phyloP scores from a whole-genome alignment of 2,888 invertebrate genomes.

The Eudemis profundana region DNA sequence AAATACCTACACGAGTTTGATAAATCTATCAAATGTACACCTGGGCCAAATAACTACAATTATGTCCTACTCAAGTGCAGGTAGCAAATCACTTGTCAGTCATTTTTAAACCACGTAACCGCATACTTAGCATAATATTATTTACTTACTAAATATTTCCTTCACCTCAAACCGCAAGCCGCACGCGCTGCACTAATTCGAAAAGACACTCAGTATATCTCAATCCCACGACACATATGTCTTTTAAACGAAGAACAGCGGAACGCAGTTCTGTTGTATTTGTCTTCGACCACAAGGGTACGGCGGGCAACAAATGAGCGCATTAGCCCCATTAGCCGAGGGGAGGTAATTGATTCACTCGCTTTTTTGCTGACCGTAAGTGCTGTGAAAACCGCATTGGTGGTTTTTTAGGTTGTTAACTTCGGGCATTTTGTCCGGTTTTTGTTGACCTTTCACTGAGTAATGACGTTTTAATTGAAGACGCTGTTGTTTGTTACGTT shows the following conservation, averaged over 20 bases:
- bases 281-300: conserved; percentile 41
- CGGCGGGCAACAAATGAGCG: conserved; percentile 40
- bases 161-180: conserved; percentile 5
- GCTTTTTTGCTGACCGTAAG: conserved; percentile 45
- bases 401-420: conserved; percentile 38
- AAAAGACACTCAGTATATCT: not conserved
- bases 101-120: conserved; percentile 16
- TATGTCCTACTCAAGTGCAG: not conserved
- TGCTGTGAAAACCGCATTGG: conserved; percentile 42
- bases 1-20: too few relatives aligned
- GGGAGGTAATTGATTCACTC: conserved; percentile 46
- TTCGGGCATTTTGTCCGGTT: conserved; percentile 18
- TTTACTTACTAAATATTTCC: conserved; percentile 1
- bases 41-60: too few relatives aligned
- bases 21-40: too few relatives aligned
- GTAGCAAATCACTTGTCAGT: conserved; percentile 13
- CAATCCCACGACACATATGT: conserved; percentile 7
- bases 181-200: not conserved
- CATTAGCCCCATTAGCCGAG: conserved; percentile 44
- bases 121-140: conserved; percentile 11
- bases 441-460: conserved; percentile 41
- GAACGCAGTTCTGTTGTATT: conserved; percentile 24
- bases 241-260: conserved; percentile 25
- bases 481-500: conserved; percentile 2
- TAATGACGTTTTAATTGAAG: conserved; percentile 34